Evolutionary conservation across 2,113 vertebrate species (phyloP), one percentile per base, ranked within the genome.

Genomic region (Isichthys henryi): DNA sequence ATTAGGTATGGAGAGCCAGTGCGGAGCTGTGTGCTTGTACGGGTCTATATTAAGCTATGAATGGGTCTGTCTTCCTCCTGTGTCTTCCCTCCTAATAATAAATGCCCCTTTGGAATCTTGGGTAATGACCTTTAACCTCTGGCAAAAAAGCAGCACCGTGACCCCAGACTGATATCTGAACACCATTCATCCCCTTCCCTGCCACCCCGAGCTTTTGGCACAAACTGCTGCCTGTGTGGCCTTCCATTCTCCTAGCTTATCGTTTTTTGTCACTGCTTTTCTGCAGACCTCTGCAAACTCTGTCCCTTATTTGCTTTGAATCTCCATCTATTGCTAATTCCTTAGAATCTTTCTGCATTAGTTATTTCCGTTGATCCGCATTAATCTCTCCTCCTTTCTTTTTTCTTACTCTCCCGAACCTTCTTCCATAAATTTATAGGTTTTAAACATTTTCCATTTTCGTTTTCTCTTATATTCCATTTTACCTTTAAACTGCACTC

Each of bases 81-180:
- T 91, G 52, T 93, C 90, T 87, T 8, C 49, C 88, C 90, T 86
- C 88, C 88, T 92, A 94, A 95, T 96, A 96, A 96, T 96, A 90
- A 89, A 90, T 91, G 92, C 90, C 92, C 91, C 89, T 87, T 89
- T 49, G 88, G 90, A 92, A 91, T 93, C 87, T 94, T 95, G 93
- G 92, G 88, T 91, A 92, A 92, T 93, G 90, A 94, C 89, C 92
- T 95, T 95, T 95, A 96, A 96, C 95, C 95, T 93, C 86, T 94
- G 93, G 93, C 93, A 94, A 92, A 93, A 94, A 93, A 89, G 93
- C 93, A 95, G 94, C 95, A 95, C 94, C 91, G 92, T 95, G 94
- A 94, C 93, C 93, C 92, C 70, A 93, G 88, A 94, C 91, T 95
- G 93, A 94, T 92, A 90, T 91, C 91, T 92, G 90, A 91, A 93